Conservation (phyloP, 2,888 invertebrate species). For the Geotrupes spiniger region DNA sequence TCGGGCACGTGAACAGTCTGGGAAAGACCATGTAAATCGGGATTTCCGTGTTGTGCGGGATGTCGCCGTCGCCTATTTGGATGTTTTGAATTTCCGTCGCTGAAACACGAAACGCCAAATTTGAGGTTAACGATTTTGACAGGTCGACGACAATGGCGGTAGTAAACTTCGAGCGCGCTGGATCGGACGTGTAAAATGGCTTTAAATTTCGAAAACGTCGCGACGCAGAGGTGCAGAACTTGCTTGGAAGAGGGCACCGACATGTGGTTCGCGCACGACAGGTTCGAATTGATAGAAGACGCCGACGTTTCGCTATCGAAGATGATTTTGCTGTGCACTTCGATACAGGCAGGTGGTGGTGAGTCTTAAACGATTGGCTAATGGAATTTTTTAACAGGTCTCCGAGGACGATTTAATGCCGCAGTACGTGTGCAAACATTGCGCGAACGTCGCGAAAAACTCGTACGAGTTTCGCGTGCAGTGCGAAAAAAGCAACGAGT, state of each 20-base stretch:
- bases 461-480: constrained; percentile 26
- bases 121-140: too few relatives aligned
- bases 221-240: constrained; percentile 20
- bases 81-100: constrained; percentile 98
- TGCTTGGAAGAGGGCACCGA: constrained; percentile 20
- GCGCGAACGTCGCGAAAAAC: constrained; percentile 24
- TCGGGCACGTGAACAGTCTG: constrained; percentile 91
- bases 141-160: too few relatives aligned
- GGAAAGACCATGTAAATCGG: constrained; percentile 96
- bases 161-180: background rate
- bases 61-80: constrained; percentile 93
- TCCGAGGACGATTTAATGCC: constrained; percentile 23
- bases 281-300: constrained; percentile 9
- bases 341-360: constrained; percentile 28
- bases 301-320: constrained; percentile 22
- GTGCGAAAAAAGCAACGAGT: constrained; percentile 27
- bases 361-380: too few relatives aligned
- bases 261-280: constrained; percentile 14
- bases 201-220: constrained; percentile 80
- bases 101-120: constrained; percentile 45
- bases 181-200: constrained; percentile 51
- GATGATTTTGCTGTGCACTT: constrained; percentile 25
- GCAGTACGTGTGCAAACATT: constrained; percentile 27
- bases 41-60: constrained; percentile 74
- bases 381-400: constrained; percentile 24